These are phyloP conservation scores for Drosophila borborema DNA, from an alignment of 2,888 invertebrate species.

Conservation along the genomic window DNA sequence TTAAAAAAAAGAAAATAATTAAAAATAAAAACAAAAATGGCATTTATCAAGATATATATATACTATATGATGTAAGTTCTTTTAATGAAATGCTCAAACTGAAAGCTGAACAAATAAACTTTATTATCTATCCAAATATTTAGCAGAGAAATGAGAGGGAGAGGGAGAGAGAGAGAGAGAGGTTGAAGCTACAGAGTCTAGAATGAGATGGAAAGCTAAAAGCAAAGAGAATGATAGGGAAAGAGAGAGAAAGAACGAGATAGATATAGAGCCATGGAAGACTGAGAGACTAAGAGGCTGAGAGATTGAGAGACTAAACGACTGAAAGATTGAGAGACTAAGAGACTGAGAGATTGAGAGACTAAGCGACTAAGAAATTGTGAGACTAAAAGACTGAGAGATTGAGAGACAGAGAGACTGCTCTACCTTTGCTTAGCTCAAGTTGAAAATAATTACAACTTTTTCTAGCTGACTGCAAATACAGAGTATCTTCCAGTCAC, in stretches of 20 bases:
- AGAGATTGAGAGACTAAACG: neutral
- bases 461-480: neutral
- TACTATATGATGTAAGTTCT: too few relatives aligned
- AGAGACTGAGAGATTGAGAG: too few relatives aligned
- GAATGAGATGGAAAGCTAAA: neutral
- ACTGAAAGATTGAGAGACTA: too few relatives aligned
- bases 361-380: too few relatives aligned
- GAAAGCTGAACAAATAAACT: too few relatives aligned
- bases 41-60: slow-evolving; percentile 1
- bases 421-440: too few relatives aligned
- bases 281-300: too few relatives aligned
- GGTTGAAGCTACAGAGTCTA: too few relatives aligned
- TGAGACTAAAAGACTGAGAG: too few relatives aligned
- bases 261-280: neutral
- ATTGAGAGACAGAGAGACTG: neutral
- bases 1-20: neutral
- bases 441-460: neutral
- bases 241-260: neutral
- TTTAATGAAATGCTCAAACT: too few relatives aligned
- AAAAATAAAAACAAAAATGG: slow-evolving; percentile 7
- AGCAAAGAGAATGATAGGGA: neutral
- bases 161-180: neutral
- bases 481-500: neutral
- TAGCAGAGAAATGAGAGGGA: too few relatives aligned
- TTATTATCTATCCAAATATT: too few relatives aligned